Conservation (phyloP, 2,888 invertebrate species). For the Ormyrus labotus region DNA sequence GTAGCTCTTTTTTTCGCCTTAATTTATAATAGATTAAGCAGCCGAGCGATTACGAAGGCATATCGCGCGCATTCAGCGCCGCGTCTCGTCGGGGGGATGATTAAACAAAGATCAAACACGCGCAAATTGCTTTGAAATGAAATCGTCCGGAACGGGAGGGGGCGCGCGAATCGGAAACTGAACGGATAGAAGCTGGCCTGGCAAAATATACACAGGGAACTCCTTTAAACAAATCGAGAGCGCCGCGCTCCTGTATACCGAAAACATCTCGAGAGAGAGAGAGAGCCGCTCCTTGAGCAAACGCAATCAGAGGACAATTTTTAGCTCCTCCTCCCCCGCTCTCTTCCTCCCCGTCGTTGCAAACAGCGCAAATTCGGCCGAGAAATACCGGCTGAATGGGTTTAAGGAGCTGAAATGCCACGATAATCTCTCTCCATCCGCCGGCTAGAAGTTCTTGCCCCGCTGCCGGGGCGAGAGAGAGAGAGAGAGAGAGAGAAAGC, state of each 20-base stretch:
- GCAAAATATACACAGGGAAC: too few species aligned
- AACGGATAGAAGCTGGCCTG: too few species aligned
- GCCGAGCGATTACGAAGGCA: too few species aligned
- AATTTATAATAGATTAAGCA: too few species aligned
- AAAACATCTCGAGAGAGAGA: neutral
- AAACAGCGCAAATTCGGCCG: conserved; percentile 19
- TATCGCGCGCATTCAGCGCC: too few species aligned
- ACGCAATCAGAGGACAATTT: conserved; percentile 56
- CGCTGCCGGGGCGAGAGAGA: neutral
- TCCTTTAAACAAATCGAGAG: conserved; percentile 35
- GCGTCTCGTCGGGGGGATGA: too few species aligned
- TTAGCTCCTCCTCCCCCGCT: conserved; percentile 16
- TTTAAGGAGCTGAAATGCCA: conserved; percentile 52
- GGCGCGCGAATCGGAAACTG: too few species aligned
- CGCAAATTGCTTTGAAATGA: too few species aligned
- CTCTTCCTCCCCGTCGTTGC: neutral
- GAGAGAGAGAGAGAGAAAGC: conserved; percentile 6
- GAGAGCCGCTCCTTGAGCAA: conserved; percentile 36
- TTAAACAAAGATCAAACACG: too few species aligned
- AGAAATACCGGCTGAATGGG: conserved; percentile 29
- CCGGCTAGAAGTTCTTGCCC: conserved; percentile 22
- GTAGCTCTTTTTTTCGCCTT: neutral
- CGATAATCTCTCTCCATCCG: conserved; percentile 43
- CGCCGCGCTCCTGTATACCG: neutral
- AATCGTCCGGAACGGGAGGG: too few species aligned